These are phyloP conservation scores for Myiozetetes cayanensis DNA, from an alignment of 2,113 vertebrate species.

Conservation along the genomic window DNA sequence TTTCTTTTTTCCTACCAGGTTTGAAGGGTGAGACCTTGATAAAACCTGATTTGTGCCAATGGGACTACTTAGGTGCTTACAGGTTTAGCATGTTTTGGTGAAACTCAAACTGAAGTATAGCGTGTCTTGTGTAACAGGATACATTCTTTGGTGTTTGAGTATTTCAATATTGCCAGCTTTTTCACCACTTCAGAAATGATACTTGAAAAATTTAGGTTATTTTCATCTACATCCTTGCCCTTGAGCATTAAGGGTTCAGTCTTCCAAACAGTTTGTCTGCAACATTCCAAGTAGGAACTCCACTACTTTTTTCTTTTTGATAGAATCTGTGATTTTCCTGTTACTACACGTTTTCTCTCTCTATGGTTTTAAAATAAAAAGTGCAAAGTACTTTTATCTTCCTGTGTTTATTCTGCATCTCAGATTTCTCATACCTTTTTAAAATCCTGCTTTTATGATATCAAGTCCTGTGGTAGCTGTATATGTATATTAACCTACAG, in stretches of 20 bases:
- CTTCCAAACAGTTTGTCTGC: background rate
- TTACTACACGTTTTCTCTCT: rapidly evolving
- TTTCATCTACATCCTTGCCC: background rate
- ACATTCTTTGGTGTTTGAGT: background rate
- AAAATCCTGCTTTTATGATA: background rate
- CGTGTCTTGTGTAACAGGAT: background rate
- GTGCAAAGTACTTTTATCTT: background rate
- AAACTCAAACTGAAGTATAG: background rate
- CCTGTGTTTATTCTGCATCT: background rate
- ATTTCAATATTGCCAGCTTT: background rate
- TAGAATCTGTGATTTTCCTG: background rate
- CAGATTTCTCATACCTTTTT: background rate
- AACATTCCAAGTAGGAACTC: background rate
- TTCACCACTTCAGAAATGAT: background rate
- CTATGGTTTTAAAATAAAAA: background rate
- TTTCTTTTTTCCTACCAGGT: background rate
- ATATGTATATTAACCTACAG: background rate
- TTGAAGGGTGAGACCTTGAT: background rate
- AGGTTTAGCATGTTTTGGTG: background rate
- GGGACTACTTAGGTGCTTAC: background rate
- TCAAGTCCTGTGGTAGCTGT: background rate
- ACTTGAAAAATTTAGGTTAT: background rate
- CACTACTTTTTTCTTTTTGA: background rate
- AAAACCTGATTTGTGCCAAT: background rate
- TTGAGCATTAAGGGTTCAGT: background rate